A percentile compares a stretch with the other conserved stretches of the same genome.
Evolutionary conservation across 2,113 vertebrate genomes (phyloP).

Genomic region (Brachypodius melanocephalos): DNA sequence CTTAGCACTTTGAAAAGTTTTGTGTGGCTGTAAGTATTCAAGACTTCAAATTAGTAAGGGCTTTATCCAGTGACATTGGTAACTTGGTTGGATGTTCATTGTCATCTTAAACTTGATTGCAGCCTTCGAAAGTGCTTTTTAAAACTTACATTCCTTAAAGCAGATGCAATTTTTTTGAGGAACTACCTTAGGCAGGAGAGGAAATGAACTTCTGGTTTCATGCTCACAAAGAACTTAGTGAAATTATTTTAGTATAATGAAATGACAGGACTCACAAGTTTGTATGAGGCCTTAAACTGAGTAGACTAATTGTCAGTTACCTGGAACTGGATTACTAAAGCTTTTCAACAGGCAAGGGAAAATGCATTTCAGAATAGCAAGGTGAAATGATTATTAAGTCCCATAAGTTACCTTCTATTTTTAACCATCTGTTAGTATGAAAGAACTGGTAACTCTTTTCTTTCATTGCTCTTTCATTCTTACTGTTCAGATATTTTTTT

Average conservation of each 20-base stretch:
- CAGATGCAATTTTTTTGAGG: background rate
- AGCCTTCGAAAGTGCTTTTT: background rate
- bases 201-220: background rate
- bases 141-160: background rate
- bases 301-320: background rate
- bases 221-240: background rate
- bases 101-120: background rate
- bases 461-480: background rate
- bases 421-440: background rate
- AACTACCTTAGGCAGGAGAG: background rate
- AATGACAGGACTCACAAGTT: background rate
- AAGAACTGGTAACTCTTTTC: background rate
- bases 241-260: background rate
- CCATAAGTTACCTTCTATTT: background rate
- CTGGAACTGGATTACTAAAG: background rate
- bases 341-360: background rate
- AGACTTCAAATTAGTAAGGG: background rate
- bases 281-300: background rate
- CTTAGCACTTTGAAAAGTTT: background rate
- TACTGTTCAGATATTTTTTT: background rate
- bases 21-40: background rate
- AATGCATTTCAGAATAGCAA: background rate
- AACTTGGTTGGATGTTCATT: background rate
- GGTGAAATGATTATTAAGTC: background rate
- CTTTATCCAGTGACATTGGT: background rate